Base-by-base conservation (phyloP, 2,797 vertebrate genomes). In the Melanotaenia trifasciata region DNA sequence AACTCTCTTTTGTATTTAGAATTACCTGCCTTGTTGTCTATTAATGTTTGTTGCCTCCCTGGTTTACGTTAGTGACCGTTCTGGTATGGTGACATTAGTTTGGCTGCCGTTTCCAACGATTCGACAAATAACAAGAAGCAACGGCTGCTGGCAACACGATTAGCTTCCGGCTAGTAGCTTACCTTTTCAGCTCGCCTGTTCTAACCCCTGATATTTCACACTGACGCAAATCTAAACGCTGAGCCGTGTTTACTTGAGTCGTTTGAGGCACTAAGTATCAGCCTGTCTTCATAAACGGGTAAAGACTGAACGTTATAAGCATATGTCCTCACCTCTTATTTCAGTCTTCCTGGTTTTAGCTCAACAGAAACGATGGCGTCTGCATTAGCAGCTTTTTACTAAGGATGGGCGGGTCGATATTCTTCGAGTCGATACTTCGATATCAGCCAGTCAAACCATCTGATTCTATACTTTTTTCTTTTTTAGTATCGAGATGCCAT, bases 291-390 rank as follows among this genome's bases (percentile, higher is more conserved):
- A 50, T n/a, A n/a, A n/a, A 47, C 45, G 2, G 45, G 7, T 10
- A 4, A 38, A 45, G 1, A 11, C 0, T 0, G 32, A 30, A 10
- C 24, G 0, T 11, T 56, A 33, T 36, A 32, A 35, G 16, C 10
- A n/a, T 1, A 38, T 36, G 11, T n/a, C n/a, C 92, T 94, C 84
- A 94, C 94, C 93, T 92, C 81, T 74, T 80, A 60, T 80, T 78
- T 66, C 64, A 67, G 28, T 83, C 76, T 69, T 67, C 38, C 58
- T 86, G 32, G 83, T 66, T 80, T 67, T 62, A 58, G 58, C 54
- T 54, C 71, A 71, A 73, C 83, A 80, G 70, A 69, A 78, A 54
- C 77, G 78, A 90, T 91, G 91, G 93, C 90, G 91, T 78, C 92
- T 56, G 82, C 74, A 82, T 51, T 59, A 53, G 56, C 83, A 68